Base-by-base conservation (phyloP, 2,113 vertebrate species). In the Siniperca knerii region DNA sequence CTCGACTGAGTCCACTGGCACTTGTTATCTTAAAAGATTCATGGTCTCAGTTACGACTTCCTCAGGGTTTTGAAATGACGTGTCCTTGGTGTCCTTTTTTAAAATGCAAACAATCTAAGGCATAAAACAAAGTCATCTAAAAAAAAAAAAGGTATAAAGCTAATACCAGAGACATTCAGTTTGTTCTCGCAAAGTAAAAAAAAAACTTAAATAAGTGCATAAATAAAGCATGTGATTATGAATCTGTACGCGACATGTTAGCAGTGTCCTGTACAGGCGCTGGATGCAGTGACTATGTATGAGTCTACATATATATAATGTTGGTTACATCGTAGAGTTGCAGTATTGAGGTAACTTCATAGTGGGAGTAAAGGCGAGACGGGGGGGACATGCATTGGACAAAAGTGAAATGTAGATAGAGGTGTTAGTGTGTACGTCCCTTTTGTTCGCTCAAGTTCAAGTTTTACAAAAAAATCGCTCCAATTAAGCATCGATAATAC, bases 121-220 rank as follows among this genome's bases (percentile, higher is more conserved):
- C 85, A 81, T 89, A 91, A 89, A 92, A 91, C 72, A 62, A 86
- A 13, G 13, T 55, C 2, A 57, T 89, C 65, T 77, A 60, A 65
- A 72, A 87, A 60, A 69, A 75, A 68, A 82, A 10, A 68, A 73
- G 3, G 23, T 87, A 88, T 92, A 94, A 95, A 95, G 93, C 92
- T 93, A 89, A 90, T 67, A 93, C 72, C 93, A 91, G 84, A 87
- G 83, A 95, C 94, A 95, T 94, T 95, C 93, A 92, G 74, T 89
- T 73, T 90, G 84, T 87, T 88, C 74, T 77, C 35, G 82, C 65
- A 84, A 93, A 87, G 81, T 71, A 85, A 87, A 81, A 87, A 67
- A 81, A 87, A 64, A 85, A 90, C 16, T 85, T 86, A 94, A 92
- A 94, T 84, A 92, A 75, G 85, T 93, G 93, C 92, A 95, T 95